Evolutionary conservation across 2,888 invertebrate species (phyloP).

Genomic region (Mechanitis mazaeus): DNA sequence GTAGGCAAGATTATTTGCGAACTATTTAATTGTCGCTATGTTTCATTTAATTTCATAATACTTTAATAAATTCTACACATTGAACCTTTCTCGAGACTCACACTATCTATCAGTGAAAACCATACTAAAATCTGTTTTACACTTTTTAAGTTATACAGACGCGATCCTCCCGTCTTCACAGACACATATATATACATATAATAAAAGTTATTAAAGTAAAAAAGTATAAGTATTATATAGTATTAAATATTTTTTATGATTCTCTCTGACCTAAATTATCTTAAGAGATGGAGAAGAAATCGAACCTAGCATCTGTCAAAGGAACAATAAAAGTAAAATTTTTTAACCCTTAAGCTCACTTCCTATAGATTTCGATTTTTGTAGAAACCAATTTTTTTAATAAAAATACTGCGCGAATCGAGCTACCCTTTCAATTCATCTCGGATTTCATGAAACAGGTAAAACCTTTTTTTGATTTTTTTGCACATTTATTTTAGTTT

Average conservation of each 20-base stretch:
- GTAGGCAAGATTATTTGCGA: too few species aligned
- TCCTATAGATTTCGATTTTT: conserved; percentile 65
- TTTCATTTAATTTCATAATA: too few species aligned
- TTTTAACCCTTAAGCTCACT: conserved; percentile 67
- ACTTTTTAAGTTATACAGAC: too few species aligned
- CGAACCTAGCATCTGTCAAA: conserved; percentile 55
- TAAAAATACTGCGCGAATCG: conserved; percentile 53
- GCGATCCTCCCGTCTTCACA: too few species aligned
- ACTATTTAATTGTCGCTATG: too few species aligned
- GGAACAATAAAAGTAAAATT: conserved; percentile 55
- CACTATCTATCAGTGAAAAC: too few species aligned
- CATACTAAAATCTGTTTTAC: too few species aligned
- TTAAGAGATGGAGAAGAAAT: conserved; percentile 60
- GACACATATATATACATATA: too few species aligned
- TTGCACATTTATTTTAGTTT: conserved; percentile 61
- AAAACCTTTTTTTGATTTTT: conserved; percentile 68
- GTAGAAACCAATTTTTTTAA: conserved; percentile 56
- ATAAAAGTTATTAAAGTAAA: not conserved
- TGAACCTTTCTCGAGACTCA: too few species aligned
- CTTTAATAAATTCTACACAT: too few species aligned
- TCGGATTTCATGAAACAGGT: conserved; percentile 74
- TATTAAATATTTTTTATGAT: conserved; percentile 2
- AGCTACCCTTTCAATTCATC: conserved; percentile 71
- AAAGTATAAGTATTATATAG: not conserved
- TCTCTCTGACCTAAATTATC: conserved; percentile 54